Base-by-base conservation (phyloP, 37 sponge, comb jelly and placozoan species). In the Ianthella basta region DNA sequence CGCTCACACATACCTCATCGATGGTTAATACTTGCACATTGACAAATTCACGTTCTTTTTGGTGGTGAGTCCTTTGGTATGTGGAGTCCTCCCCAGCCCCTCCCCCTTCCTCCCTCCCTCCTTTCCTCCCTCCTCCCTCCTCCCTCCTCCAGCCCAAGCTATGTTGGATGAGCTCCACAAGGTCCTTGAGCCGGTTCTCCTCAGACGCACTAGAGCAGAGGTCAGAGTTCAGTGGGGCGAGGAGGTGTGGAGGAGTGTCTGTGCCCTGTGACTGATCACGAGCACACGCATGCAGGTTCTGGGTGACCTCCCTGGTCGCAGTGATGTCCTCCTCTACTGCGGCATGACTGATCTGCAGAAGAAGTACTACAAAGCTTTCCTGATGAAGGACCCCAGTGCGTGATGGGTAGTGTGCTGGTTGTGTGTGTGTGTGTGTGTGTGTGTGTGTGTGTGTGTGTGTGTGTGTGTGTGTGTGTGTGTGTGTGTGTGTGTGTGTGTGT, bases 331-430 rank as follows among this genome's bases (percentile, higher is more conserved):
- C 50, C 73, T 96, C 14, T 90, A 88, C 86, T 88, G 89, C 36
- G 92, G 91, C 2, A 72, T 93, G 61, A 88, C 97, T 8, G 61
- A 73, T 16, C 57, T 96, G 30, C 97, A 96, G 88, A 96, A 89
- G 88, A 91, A 91, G 34, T 55, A 82, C 36, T 96, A 96, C 80
- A 91, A 89, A 79, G 94, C 91, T 44, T 59, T 93, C 67, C 85
- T 96, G 25, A 85, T 60, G 32, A 93, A 91, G 77, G 94, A 96
- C 64, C 16, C 82, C 20, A 27, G 92, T 91, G 78, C n/a, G 88
- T 77, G 0, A 10, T 21, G 15, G 13, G 56, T 37, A 56, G 19
- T 10, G 37, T 65, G 30, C 50, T 10, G 3, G 50, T n/a, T 65
- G 67, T 77, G 24, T 57, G 30, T 77, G 20, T 74, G 55, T 19